These are phyloP conservation scores for Tenrec ecaudatus DNA, from an alignment of 2,113 vertebrate genomes.

Conservation along the genomic window DNA sequence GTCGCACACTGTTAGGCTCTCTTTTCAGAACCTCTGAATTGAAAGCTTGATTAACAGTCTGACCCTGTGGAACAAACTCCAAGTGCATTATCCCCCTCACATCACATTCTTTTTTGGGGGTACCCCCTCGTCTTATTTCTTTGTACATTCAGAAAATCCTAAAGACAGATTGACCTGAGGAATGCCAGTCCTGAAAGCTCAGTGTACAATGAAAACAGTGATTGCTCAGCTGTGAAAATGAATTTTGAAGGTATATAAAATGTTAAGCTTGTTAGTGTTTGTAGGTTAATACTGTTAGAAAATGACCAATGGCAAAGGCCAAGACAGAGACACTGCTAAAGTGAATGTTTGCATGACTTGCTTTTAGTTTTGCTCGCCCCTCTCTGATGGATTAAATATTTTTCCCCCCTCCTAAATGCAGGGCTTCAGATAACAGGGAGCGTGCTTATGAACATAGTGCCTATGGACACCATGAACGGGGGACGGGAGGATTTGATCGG, in stretches of 20 bases:
- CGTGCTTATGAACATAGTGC: slow-evolving; percentile 98
- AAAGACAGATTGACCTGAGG: slow-evolving; percentile 17
- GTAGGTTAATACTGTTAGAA: slow-evolving; percentile 78
- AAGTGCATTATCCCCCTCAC: too few species aligned
- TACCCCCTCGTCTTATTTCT: neutral
- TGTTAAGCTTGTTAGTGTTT: slow-evolving; percentile 78
- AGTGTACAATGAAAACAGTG: slow-evolving; percentile 64
- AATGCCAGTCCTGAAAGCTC: slow-evolving; percentile 84
- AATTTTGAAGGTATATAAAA: slow-evolving; percentile 75
- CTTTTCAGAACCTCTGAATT: too few species aligned
- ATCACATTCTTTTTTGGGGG: too few species aligned
- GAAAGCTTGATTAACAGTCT: too few species aligned
- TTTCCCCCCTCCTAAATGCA: slow-evolving; percentile 90
- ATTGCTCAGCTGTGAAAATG: slow-evolving; percentile 74
- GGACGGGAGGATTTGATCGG: slow-evolving; percentile 96
- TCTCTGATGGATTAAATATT: slow-evolving; percentile 84
- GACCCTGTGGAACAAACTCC: too few species aligned
- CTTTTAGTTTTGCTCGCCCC: slow-evolving; percentile 72
- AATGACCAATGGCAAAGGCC: slow-evolving; percentile 70
- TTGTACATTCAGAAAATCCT: slow-evolving; percentile 40
- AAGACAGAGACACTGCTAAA: slow-evolving; percentile 68
- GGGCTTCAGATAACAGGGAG: slow-evolving; percentile 98
- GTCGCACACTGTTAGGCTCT: too few species aligned
- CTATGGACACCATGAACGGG: slow-evolving; percentile 99
- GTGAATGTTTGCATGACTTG: slow-evolving; percentile 88